phyloP scores from a whole-genome alignment of 2,888 invertebrate species.

The Mantis religiosa region DNA sequence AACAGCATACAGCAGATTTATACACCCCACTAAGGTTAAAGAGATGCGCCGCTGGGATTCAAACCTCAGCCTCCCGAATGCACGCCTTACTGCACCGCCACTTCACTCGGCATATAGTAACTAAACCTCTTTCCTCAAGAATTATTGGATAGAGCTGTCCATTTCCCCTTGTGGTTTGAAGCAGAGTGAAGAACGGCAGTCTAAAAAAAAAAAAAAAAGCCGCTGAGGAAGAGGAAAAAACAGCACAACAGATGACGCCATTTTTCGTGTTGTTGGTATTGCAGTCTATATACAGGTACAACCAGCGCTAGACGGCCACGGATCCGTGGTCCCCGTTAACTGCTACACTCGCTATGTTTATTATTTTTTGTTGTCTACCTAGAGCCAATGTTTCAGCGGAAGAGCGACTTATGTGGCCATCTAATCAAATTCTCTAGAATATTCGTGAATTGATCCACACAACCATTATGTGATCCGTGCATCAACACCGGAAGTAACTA shows the following conservation, averaged over 20 bases:
- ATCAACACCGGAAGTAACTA: too few relatives aligned
- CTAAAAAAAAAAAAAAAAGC: neutral
- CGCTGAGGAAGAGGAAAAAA: neutral
- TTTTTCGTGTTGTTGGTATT: neutral
- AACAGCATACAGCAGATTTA: too few relatives aligned
- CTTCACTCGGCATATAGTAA: too few relatives aligned
- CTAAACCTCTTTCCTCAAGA: too few relatives aligned
- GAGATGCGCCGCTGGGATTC: too few relatives aligned
- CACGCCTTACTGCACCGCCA: too few relatives aligned
- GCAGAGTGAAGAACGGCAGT: neutral
- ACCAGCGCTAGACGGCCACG: neutral
- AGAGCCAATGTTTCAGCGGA: neutral
- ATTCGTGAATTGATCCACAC: too few relatives aligned
- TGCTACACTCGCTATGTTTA: neutral
- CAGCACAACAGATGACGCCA: neutral
- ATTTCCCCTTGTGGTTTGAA: neutral
- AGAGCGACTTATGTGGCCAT: neutral
- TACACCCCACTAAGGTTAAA: too few relatives aligned
- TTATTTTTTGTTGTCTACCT: neutral
- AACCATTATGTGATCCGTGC: too few relatives aligned
- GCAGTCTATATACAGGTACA: neutral
- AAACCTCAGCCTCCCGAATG: too few relatives aligned
- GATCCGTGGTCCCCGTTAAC: neutral
- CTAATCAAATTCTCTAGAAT: neutral
- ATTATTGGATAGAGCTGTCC: too few relatives aligned